phyloP scores from a whole-genome alignment of 2,113 vertebrate genomes.

The Melanerpes formicivorus region DNA sequence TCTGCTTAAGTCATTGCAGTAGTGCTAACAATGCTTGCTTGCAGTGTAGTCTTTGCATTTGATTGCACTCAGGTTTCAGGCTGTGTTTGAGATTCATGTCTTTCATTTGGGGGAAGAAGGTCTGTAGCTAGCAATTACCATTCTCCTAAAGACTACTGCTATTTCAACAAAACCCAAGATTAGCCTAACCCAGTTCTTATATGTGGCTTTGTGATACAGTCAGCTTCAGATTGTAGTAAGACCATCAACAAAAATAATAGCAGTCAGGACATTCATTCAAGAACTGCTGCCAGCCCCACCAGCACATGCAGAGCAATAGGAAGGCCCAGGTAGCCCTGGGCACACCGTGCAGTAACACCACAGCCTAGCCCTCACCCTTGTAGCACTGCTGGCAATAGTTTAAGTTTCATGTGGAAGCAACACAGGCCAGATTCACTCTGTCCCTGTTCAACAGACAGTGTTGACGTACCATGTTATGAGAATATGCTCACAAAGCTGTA shows the following conservation, averaged over 20 bases:
- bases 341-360: no score
- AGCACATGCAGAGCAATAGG: background rate
- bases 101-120: background rate
- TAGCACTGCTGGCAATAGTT: background rate
- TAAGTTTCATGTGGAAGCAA: background rate
- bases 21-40: background rate
- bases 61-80: background rate
- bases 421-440: background rate
- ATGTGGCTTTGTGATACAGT: background rate
- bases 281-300: background rate
- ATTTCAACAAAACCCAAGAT: background rate
- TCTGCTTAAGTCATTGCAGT: background rate
- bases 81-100: background rate
- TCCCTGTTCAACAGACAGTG: background rate
- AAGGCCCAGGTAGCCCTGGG: accelerated
- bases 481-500: background rate
- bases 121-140: background rate
- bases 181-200: background rate
- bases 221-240: background rate
- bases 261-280: background rate
- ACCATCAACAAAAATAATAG: background rate
- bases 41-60: background rate
- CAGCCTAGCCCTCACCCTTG: accelerated
- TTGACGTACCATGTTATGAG: background rate
- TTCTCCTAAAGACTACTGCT: background rate